Evolutionary conservation across 2,888 invertebrate species (phyloP).

Genomic region (Hypercompe scribonia): DNA sequence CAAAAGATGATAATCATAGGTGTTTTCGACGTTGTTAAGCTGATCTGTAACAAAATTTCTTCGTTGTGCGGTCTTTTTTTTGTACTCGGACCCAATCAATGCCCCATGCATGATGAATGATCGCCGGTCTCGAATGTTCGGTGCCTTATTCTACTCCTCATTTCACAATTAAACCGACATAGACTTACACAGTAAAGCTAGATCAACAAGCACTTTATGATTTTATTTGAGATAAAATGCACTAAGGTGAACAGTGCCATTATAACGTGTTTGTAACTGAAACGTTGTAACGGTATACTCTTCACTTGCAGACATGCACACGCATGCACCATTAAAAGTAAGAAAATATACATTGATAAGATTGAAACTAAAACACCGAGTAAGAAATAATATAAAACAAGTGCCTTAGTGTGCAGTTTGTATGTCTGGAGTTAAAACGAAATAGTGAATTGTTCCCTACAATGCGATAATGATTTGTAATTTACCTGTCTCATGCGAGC

Average conservation of each 20-base stretch:
- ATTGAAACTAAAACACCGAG: constrained; percentile 53
- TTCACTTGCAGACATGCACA: constrained; percentile 59
- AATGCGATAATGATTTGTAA: constrained; percentile 46
- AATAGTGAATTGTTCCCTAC: constrained; percentile 42
- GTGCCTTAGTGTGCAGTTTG: constrained; percentile 16
- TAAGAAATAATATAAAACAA: constrained; percentile 31
- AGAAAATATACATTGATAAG: constrained; percentile 55
- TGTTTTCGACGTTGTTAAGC: constrained; percentile 86
- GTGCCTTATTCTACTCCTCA: constrained; percentile 60
- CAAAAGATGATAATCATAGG: constrained; percentile 87
- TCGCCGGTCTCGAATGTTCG: constrained; percentile 64
- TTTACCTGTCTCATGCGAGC: constrained; percentile 90
- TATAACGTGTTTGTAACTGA: constrained; percentile 49
- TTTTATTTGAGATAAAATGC: constrained; percentile 49
- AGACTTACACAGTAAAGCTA: constrained; percentile 75
- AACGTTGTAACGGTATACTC: constrained; percentile 63
- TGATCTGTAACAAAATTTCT: constrained; percentile 86
- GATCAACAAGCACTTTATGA: constrained; percentile 57
- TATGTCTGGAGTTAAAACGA: constrained; percentile 14
- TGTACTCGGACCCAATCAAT: constrained; percentile 65
- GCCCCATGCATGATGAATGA: constrained; percentile 77
- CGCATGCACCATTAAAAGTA: constrained; percentile 58
- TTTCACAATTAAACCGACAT: constrained; percentile 55
- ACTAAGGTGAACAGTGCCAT: constrained; percentile 57
- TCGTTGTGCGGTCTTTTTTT: constrained; percentile 82